Conservation (phyloP, 1,140 invertebrate species). For the Aphis craccivora region DNA sequence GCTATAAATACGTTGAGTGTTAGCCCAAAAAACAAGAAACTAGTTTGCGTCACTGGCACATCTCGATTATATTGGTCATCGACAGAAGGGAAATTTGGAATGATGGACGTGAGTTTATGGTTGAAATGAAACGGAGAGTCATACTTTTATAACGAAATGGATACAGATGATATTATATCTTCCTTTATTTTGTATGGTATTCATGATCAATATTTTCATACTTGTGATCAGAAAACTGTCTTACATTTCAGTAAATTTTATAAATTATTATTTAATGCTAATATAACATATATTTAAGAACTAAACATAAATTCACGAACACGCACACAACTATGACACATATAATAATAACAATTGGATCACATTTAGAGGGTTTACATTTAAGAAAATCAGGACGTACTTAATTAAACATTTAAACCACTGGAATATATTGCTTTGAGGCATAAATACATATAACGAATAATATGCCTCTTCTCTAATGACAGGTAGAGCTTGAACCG, state of each 20-base stretch:
- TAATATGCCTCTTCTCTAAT: neutral
- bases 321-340: too few relatives aligned
- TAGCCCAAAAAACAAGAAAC: conserved; percentile 68
- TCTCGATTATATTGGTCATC: conserved; percentile 70
- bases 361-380: neutral
- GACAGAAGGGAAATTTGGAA: neutral
- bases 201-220: too few relatives aligned
- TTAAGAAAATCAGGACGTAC: neutral
- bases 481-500: conserved; percentile 63
- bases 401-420: neutral
- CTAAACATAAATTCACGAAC: too few relatives aligned
- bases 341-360: neutral
- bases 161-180: neutral
- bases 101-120: neutral
- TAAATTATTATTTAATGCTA: too few relatives aligned
- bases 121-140: neutral
- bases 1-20: conserved; percentile 64
- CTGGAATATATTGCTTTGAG: neutral
- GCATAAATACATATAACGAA: neutral
- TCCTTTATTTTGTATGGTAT: too few relatives aligned
- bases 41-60: conserved; percentile 70
- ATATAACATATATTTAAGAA: too few relatives aligned
- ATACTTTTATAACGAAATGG: neutral
- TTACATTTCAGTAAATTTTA: too few relatives aligned
- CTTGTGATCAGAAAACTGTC: too few relatives aligned